phyloP scores from a whole-genome alignment of 1,140 invertebrate genomes.

The Mamestra configurata region DNA sequence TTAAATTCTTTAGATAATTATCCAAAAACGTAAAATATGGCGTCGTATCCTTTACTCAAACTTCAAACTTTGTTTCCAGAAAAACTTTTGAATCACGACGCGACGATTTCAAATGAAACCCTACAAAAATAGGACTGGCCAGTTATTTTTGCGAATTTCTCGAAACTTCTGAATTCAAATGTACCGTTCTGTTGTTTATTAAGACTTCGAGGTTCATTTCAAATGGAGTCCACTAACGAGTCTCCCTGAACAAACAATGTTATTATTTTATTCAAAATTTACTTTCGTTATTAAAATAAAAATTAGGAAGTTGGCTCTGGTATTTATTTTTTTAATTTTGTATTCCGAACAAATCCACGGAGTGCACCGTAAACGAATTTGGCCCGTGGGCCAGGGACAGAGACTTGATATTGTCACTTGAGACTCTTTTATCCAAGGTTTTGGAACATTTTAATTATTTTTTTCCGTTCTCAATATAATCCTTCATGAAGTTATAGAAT shows the following conservation, averaged over 20 bases:
- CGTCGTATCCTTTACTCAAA: too few relatives aligned
- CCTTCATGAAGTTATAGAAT: too few relatives aligned
- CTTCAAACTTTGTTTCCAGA: too few relatives aligned
- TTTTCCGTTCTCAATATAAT: too few relatives aligned
- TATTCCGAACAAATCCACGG: neutral
- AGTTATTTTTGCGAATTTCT: neutral
- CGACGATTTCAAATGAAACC: neutral
- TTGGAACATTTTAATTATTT: too few relatives aligned
- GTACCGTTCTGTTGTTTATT: constrained; percentile 5
- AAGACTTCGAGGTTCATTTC: neutral
- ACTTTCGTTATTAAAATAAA: constrained; percentile 14
- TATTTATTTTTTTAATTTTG: neutral
- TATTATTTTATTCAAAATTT: constrained; percentile 26
- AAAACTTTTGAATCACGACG: too few relatives aligned
- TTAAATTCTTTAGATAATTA: too few relatives aligned
- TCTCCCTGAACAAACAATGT: constrained; percentile 1
- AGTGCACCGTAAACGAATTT: too few relatives aligned
- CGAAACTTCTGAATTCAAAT: neutral
- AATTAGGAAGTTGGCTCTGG: neutral
- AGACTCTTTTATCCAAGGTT: too few relatives aligned
- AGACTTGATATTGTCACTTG: too few relatives aligned
- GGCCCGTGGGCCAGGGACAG: too few relatives aligned
- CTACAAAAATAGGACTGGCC: neutral
- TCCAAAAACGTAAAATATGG: too few relatives aligned
- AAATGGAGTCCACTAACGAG: constrained; percentile 7